Base-by-base conservation (phyloP, 2,888 invertebrate genomes). In the Eupithecia inturbata region DNA sequence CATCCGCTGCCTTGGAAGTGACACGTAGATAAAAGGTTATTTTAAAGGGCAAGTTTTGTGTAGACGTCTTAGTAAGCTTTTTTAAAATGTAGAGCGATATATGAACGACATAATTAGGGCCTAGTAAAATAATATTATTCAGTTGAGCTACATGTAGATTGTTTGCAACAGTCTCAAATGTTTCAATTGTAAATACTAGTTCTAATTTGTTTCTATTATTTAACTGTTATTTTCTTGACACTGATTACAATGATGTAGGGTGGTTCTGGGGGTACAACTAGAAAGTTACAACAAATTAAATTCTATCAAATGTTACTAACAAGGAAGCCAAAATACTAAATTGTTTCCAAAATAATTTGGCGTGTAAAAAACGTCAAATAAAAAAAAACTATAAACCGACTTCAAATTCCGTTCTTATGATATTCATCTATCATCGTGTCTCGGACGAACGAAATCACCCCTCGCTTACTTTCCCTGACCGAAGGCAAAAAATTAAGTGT, bases 21-120 rank as follows among this genome's bases (percentile, higher is more conserved):
- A 64, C 31, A 45, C 16, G 49, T 9, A 67, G 60, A 71, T 53
- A 36, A 71, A 39, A 53, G 12, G 41, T 63, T 69, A 60, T 62
- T 63, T 63, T 70, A 45, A 53, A 31, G 28, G 26, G 26, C 66
- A 41, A 41, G 39, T 66, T 66, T 66, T 64, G n/a, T 64, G 10
- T 36, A 12, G 33, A 64, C 12, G 14, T 36, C 63, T 31, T 33
- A n/a, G 16, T 19, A 63, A 33, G n/a, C 33, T 33, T n/a, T 64
- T 33, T 19, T 22, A 22, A 22, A 53, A 53, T 49, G 10, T 53
- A 22, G 22, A 22, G 22, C 10, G 49, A 3, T 53, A 10, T 53
- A 22, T 10, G 22, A 22, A 53, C 10, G 49, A 3, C 22, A 10
- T 53, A 22, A 36, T 2, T 53, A 53, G 0, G 22, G 49, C 3